Conservation (phyloP, 2,113 vertebrate species). For the Vulpes lagopus region DNA sequence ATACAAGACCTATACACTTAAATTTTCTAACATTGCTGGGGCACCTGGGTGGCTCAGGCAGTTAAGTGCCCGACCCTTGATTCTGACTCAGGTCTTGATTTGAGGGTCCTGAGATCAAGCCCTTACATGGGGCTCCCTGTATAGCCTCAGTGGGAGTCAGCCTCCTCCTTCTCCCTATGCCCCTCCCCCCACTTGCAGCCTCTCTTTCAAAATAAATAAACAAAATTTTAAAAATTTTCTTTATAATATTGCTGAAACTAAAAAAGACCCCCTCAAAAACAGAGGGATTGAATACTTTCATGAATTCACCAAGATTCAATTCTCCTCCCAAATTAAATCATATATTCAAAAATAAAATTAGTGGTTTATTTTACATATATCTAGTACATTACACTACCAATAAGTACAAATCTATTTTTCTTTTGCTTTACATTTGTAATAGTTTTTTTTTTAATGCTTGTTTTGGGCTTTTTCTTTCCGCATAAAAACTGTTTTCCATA, state of each 20-base stretch:
- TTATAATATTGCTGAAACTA: not conserved
- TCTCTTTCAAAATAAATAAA: not conserved
- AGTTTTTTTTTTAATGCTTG: not conserved
- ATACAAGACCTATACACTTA: not conserved
- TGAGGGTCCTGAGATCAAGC: no score
- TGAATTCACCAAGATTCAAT: not conserved
- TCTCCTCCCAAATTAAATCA: not conserved
- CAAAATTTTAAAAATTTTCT: not conserved
- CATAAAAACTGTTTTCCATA: slow-evolving; percentile 30
- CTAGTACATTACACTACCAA: not conserved
- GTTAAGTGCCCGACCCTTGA: no score
- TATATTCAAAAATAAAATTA: slow-evolving; percentile 49
- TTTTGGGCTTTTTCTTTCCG: not conserved
- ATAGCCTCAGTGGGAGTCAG: no score
- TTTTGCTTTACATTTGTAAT: slow-evolving; percentile 24
- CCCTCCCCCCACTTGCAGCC: no score
- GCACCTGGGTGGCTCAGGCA: no score
- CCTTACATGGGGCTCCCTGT: no score
- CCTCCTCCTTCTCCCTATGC: no score
- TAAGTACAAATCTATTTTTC: not conserved
- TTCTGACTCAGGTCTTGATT: no score
- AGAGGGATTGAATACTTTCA: not conserved
- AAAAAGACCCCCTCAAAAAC: not conserved
- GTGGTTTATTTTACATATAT: not conserved
- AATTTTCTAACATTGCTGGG: not conserved